phyloP scores from a whole-genome alignment of 2,888 invertebrate species.

The Itoplectis maculator region DNA sequence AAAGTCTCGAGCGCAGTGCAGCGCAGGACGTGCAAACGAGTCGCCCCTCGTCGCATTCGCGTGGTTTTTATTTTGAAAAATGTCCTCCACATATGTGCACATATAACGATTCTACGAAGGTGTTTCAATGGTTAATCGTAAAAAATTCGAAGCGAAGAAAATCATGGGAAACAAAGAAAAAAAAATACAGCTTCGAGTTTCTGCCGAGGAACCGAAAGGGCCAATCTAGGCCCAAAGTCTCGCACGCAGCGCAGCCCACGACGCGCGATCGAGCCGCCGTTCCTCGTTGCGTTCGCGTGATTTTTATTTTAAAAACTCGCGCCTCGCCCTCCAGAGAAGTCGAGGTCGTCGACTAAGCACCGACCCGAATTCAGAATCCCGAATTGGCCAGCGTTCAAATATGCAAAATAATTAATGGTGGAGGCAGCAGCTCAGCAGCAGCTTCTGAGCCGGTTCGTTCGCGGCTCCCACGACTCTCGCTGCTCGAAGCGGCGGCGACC shows the following conservation, averaged over 20 bases:
- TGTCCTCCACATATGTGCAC: too few species aligned
- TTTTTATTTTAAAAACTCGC: slow-evolving; percentile 64
- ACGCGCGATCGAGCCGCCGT: slow-evolving; percentile 25
- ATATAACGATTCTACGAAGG: not conserved
- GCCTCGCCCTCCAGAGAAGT: slow-evolving; percentile 52
- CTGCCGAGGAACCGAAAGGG: slow-evolving; percentile 9
- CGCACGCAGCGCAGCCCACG: not conserved
- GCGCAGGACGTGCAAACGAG: slow-evolving; percentile 2
- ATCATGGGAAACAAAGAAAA: not conserved
- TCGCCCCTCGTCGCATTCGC: slow-evolving; percentile 41
- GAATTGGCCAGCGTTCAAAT: slow-evolving; percentile 72
- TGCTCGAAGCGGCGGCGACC: too few species aligned
- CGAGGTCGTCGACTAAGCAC: slow-evolving; percentile 65
- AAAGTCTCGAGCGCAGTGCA: not conserved
- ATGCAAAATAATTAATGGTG: slow-evolving; percentile 71
- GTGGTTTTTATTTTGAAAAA: slow-evolving; percentile 63
- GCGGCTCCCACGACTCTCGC: slow-evolving; percentile 43
- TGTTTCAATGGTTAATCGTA: not conserved
- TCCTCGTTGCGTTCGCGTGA: slow-evolving; percentile 42
- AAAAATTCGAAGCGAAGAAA: not conserved
- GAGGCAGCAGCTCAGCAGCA: slow-evolving; percentile 32
- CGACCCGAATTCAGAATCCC: slow-evolving; percentile 69
- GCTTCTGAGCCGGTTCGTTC: slow-evolving; percentile 25
- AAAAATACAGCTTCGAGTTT: not conserved
- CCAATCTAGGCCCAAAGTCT: slow-evolving; percentile 7